Percentiles rank a stretch among this genome's conserved stretches.
phyloP scores from a whole-genome alignment of 2,113 vertebrate genomes.

The Lates calcarifer region DNA sequence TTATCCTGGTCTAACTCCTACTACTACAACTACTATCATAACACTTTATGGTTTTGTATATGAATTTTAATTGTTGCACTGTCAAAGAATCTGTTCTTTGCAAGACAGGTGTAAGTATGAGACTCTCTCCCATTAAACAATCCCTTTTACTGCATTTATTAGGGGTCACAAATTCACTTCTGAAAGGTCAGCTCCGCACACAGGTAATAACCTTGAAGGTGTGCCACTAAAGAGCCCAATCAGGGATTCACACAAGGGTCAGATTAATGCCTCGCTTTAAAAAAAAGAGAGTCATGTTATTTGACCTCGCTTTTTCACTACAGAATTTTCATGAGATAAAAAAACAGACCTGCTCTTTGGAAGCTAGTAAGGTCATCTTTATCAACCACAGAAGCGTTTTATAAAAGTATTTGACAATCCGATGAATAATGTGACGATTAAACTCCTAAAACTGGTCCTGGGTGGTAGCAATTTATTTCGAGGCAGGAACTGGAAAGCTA shows the following conservation, averaged over 20 bases:
- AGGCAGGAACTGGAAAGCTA: conserved; percentile 43
- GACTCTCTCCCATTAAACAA: conserved; percentile 54
- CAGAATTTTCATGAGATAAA: conserved; percentile 70
- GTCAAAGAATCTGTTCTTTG: conserved; percentile 32
- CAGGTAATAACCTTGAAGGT: conserved; percentile 78
- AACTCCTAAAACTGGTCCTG: conserved; percentile 72
- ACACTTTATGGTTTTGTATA: conserved; percentile 28
- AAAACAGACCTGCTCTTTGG: conserved; percentile 61
- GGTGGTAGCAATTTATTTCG: conserved; percentile 77
- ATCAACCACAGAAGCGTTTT: conserved; percentile 72
- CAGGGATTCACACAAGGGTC: conserved; percentile 76
- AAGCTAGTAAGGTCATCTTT: conserved; percentile 77
- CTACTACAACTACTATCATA: conserved; percentile 17
- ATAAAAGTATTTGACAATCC: conserved; percentile 74
- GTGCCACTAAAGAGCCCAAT: conserved; percentile 75
- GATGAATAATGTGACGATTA: conserved; percentile 81
- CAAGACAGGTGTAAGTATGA: conserved; percentile 32
- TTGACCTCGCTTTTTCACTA: conserved; percentile 77
- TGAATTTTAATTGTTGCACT: conserved; percentile 41
- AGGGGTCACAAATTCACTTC: conserved; percentile 72
- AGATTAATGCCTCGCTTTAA: conserved; percentile 72
- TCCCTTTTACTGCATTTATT: conserved; percentile 57
- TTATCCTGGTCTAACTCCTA: conserved; percentile 11
- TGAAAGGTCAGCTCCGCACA: conserved; percentile 73
- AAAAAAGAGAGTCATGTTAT: conserved; percentile 63